Conservation (phyloP, 2,797 vertebrate species). For the Cirrhinus molitorella region DNA sequence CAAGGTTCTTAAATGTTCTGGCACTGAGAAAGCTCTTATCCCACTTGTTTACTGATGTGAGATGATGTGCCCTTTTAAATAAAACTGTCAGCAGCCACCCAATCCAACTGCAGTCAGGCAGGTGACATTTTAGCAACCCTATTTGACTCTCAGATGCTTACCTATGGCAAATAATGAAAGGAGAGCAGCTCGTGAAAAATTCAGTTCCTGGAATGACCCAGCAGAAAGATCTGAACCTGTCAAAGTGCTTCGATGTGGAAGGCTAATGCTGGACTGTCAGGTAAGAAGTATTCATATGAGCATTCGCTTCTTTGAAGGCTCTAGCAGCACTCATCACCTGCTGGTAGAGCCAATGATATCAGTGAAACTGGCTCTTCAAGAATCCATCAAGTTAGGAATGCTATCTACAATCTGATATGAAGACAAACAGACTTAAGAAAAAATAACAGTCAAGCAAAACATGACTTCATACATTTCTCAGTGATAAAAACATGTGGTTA, state of each 20-base stretch:
- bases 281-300: conserved; percentile 11
- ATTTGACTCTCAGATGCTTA: conserved; percentile 49
- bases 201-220: conserved; percentile 61
- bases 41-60: conserved; percentile 64
- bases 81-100: conserved; percentile 68
- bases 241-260: conserved; percentile 6
- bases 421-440: neutral
- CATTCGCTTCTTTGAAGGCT: neutral
- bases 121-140: conserved; percentile 63
- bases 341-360: neutral
- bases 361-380: neutral
- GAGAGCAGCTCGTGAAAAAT: conserved; percentile 66
- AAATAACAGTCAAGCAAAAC: neutral
- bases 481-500: neutral
- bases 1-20: conserved; percentile 73
- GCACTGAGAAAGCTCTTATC: conserved; percentile 69
- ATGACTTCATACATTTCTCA: neutral
- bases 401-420: conserved; percentile 15
- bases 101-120: conserved; percentile 68
- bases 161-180: conserved; percentile 68
- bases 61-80: conserved; percentile 61
- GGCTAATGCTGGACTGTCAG: conserved; percentile 1
- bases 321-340: conserved; percentile 12
- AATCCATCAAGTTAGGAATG: conserved; percentile 14
- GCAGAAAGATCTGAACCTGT: conserved; percentile 52